Evolutionary conservation across 2,113 vertebrate genomes (phyloP), one percentile per base, ranked within the genome.

Genomic region (Bucco capensis): DNA sequence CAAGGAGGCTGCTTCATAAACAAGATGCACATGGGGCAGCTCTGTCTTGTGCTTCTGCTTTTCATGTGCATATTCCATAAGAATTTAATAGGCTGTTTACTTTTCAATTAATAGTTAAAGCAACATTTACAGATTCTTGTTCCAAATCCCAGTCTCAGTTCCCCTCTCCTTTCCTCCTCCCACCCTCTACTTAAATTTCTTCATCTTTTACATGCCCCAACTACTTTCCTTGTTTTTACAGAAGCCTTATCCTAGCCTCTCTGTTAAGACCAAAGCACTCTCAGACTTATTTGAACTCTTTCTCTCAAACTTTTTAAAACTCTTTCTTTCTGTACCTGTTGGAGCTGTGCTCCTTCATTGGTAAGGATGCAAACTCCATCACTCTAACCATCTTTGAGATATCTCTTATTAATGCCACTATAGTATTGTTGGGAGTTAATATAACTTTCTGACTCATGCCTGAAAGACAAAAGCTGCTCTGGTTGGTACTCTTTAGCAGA

Each of bases 1-100:
- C 78, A 91, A 92, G 69, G 92, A 96, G 77, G 79, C 53, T 86
- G 91, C 88, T 94, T 88, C 94, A 70, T 94, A 95, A 95, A 93
- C 66, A 82, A 51, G 62, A 83, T 81, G 69, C 70, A 80, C 60
- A 49, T 28, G 47, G 75, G 33, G 80, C 77, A 92, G 46, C 79
- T 88, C n/a, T 79, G 51, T 86, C 89, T 91, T 69, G 65, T 83
- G 65, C 71, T 74, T 58, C 57, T 71, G 28, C 76, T 89, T 96
- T 94, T 84, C 75, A 80, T 87, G 73, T 51, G 85, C 44, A 70
- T 38, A 77, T 77, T 81, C 50, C 70, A 35, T 85, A 94, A 93
- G 58, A 84, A 93, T 95, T 81, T 94, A 44, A 83, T 88, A 65
- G 38, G 71, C 56, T 80, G 54, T 95, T 96, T 95, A 85, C 72